Percentiles rank a stretch among this genome's conserved stretches.
Conservation (phyloP, 2,888 invertebrate genomes). For the Agrilus biguttatus region DNA sequence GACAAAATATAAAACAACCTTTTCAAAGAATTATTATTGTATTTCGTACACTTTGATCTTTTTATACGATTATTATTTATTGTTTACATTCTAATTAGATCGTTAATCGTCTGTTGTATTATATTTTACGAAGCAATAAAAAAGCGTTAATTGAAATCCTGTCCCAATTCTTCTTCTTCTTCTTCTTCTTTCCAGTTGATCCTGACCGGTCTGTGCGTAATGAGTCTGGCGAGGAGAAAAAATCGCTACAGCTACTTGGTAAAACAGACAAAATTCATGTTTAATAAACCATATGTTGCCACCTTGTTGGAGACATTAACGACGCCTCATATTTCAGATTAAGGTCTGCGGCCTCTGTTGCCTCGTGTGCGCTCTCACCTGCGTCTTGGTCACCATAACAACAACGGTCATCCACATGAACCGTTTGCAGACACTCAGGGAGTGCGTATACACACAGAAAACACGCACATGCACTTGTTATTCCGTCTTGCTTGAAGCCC, state of each 20-base stretch:
- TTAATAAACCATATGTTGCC: slow-evolving; percentile 1
- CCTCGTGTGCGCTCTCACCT: slow-evolving; percentile 71
- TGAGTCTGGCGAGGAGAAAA: slow-evolving; percentile 68
- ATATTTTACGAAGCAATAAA: no score
- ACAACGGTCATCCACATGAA: slow-evolving; percentile 88
- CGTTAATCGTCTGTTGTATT: no score
- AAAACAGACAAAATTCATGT: slow-evolving; percentile 27
- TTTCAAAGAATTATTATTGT: no score
- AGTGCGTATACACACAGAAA: slow-evolving; percentile 73
- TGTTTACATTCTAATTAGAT: no score
- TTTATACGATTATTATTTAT: no score
- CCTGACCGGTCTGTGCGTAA: slow-evolving; percentile 72
- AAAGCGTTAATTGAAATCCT: neutral
- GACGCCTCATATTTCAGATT: slow-evolving; percentile 43
- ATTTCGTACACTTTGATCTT: no score
- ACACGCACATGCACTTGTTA: slow-evolving; percentile 69
- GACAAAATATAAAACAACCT: no score
- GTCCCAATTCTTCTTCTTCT: slow-evolving; percentile 17
- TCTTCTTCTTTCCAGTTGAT: slow-evolving; percentile 49
- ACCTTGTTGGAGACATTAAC: neutral
- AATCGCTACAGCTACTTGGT: slow-evolving; percentile 83
- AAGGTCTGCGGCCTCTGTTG: slow-evolving; percentile 82
- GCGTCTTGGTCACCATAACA: slow-evolving; percentile 77
- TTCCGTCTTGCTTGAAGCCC: slow-evolving; percentile 54
- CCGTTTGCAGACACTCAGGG: slow-evolving; percentile 69